These are phyloP conservation scores for Myoxocephalus aenaeus DNA, from an alignment of 2,797 vertebrate genomes.

Conservation along the genomic window DNA sequence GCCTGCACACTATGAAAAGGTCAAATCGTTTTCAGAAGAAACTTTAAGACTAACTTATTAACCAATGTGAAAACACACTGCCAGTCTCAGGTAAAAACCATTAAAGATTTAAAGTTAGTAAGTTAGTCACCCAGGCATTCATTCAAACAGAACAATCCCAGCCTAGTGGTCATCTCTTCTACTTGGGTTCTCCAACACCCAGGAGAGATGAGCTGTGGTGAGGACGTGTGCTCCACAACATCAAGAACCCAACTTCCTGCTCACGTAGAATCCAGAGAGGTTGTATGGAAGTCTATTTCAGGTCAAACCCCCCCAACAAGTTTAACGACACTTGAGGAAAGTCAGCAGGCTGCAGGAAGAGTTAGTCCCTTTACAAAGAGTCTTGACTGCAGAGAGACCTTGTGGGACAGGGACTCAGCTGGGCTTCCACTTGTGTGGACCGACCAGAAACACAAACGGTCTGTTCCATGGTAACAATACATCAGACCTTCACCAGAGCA, in stretches of 20 bases:
- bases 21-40: neutral
- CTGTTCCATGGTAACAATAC: neutral
- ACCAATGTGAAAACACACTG: neutral
- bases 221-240: neutral
- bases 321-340: slow-evolving; percentile 25
- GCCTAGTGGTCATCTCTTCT: no score
- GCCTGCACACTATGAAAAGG: neutral
- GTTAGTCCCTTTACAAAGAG: neutral
- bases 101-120: neutral
- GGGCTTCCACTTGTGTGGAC: neutral
- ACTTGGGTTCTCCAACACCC: neutral
- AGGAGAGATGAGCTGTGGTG: neutral
- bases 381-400: neutral
- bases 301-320: slow-evolving; percentile 3
- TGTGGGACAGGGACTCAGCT: neutral
- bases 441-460: neutral
- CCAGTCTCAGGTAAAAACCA: neutral
- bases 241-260: neutral
- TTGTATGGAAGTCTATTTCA: neutral
- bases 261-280: neutral
- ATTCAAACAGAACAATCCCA: neutral
- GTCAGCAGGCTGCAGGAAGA: slow-evolving; percentile 14
- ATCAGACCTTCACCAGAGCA: neutral
- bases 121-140: neutral
- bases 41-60: neutral